Percentiles rank a stretch among this genome's conserved stretches.
Evolutionary conservation across 2,113 vertebrate species (phyloP).

Genomic region (Oenanthe oenanthe): DNA sequence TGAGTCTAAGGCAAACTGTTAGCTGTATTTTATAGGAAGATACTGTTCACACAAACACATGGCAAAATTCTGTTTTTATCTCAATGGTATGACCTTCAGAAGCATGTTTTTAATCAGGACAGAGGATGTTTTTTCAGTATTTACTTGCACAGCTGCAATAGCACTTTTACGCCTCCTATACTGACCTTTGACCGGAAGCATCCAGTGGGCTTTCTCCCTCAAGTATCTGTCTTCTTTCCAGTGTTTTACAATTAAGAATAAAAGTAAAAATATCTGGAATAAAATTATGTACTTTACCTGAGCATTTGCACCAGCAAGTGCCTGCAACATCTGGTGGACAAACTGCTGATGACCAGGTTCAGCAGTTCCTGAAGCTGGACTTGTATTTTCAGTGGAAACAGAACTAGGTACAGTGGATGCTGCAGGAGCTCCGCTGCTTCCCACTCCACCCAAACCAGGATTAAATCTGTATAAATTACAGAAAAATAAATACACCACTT

Average conservation of each 20-base stretch:
- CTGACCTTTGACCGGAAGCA: background rate
- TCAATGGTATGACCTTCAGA: background rate
- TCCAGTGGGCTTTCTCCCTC: background rate
- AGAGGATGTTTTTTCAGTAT: background rate
- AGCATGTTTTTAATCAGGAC: background rate
- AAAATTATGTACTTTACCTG: slow-evolving; percentile 70
- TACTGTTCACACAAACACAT: background rate
- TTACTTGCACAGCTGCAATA: background rate
- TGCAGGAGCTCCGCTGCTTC: slow-evolving; percentile 61
- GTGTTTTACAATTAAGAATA: background rate
- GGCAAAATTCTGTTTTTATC: background rate
- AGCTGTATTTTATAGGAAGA: background rate
- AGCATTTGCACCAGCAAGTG: slow-evolving; percentile 82
- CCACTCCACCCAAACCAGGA: slow-evolving; percentile 72
- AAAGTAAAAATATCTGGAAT: background rate
- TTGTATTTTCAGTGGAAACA: slow-evolving; percentile 70
- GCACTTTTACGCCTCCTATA: background rate
- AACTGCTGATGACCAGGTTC: slow-evolving; percentile 86
- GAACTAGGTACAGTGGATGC: slow-evolving; percentile 61
- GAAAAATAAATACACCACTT: background rate
- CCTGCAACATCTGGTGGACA: slow-evolving; percentile 89
- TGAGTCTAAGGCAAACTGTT: background rate
- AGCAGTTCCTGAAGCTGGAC: slow-evolving; percentile 66
- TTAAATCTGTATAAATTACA: slow-evolving; percentile 62
- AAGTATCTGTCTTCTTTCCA: background rate